Conservation (phyloP, 2,888 invertebrate species). For the Oligia latruncula region DNA sequence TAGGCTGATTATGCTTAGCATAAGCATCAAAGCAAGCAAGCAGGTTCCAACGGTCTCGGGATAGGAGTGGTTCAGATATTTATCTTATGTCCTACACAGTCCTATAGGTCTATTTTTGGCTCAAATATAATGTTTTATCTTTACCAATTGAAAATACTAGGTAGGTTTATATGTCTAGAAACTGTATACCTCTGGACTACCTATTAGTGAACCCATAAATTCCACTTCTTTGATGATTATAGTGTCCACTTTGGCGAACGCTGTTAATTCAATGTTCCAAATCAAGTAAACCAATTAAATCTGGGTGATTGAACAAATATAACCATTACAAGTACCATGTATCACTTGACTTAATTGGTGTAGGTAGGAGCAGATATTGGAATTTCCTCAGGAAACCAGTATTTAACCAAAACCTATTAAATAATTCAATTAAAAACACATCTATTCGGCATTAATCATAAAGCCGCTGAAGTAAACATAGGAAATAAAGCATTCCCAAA, state of each 20-base stretch:
- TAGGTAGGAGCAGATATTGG: conserved; percentile 53
- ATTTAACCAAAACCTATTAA: conserved; percentile 74
- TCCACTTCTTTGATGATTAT: conserved; percentile 1
- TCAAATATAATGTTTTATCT: neutral
- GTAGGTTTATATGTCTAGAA: neutral
- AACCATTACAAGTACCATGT: conserved; percentile 33
- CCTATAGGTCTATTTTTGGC: neutral
- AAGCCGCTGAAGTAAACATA: conserved; percentile 77
- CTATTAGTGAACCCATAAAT: conserved; percentile 11
- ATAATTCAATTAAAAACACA: conserved; percentile 77
- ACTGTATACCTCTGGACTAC: neutral
- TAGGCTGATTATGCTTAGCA: neutral
- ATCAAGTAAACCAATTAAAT: conserved; percentile 37
- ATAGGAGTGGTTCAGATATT: neutral
- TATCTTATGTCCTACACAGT: neutral
- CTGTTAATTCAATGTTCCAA: conserved; percentile 24
- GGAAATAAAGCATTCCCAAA: conserved; percentile 76
- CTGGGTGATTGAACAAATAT: conserved; percentile 29
- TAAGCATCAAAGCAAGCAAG: too few relatives aligned
- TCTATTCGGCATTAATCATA: conserved; percentile 81
- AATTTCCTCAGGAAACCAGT: conserved; percentile 68
- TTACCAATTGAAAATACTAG: neutral
- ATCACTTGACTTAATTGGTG: conserved; percentile 52
- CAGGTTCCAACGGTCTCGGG: neutral
- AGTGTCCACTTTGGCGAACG: neutral